Conservation (phyloP, 2,113 vertebrate species). For the Lichenostomus cassidix region DNA sequence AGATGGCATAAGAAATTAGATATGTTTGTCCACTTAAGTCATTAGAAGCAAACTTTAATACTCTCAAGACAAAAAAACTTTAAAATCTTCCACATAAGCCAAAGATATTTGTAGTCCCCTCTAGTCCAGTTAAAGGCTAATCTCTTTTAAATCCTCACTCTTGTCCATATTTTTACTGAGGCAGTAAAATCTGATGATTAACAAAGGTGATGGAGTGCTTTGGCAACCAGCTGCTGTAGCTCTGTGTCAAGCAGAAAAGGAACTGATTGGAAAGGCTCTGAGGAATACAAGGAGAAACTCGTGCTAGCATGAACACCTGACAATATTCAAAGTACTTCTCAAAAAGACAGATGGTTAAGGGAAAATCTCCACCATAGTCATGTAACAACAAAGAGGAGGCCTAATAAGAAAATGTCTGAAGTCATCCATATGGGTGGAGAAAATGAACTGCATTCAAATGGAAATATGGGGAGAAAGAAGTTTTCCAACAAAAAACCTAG, state of each 20-base stretch:
- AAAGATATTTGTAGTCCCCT: background rate
- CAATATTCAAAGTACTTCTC: background rate
- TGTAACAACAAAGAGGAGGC: background rate
- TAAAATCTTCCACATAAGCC: background rate
- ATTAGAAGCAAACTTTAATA: background rate
- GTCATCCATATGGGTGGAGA: conserved; percentile 4
- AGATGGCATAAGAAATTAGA: background rate
- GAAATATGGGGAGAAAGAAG: background rate
- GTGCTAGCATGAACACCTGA: background rate
- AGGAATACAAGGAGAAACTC: background rate
- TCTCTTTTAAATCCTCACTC: conserved; percentile 7
- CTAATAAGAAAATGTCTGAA: conserved; percentile 23
- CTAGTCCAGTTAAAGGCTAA: background rate
- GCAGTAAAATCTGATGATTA: conserved; percentile 41
- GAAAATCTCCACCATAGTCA: background rate
- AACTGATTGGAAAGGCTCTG: background rate
- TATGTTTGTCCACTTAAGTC: background rate
- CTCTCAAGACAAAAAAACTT: background rate
- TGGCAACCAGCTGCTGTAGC: conserved; percentile 10
- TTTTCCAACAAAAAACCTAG: background rate
- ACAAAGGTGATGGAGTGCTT: conserved; percentile 18
- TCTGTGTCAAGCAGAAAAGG: background rate
- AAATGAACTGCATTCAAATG: conserved; percentile 7
- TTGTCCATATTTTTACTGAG: conserved; percentile 4
- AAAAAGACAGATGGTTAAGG: conserved; percentile 6